Conservation (phyloP, 2,888 invertebrate species). For the Perithous albicinctus region DNA sequence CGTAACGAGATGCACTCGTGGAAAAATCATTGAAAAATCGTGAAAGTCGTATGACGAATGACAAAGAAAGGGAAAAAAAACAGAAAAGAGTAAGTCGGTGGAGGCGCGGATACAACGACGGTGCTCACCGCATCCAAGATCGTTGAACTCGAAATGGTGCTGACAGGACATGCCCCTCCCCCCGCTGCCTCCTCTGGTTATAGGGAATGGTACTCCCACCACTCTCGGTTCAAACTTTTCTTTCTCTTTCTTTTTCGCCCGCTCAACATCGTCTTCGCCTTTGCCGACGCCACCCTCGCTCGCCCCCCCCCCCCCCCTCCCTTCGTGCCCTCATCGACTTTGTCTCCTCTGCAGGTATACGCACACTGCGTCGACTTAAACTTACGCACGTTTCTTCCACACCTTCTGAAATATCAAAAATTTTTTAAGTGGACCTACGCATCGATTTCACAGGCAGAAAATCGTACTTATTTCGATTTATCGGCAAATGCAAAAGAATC, state of each 20-base stretch:
- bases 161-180: conserved; percentile 77
- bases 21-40: background rate
- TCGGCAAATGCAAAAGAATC: too few relatives aligned
- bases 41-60: background rate
- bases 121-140: conserved; percentile 79
- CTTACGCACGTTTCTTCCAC: conserved; percentile 43
- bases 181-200: conserved; percentile 65
- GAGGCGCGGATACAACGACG: conserved; percentile 66
- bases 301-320: background rate
- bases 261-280: conserved; percentile 33
- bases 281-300: conserved; percentile 11
- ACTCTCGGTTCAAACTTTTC: conserved; percentile 54
- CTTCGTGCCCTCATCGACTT: too few relatives aligned
- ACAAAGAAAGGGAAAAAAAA: conserved; percentile 6
- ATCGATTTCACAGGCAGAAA: too few relatives aligned
- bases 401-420: too few relatives aligned
- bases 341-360: conserved; percentile 13
- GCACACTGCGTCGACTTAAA: background rate
- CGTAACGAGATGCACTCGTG: background rate
- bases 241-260: conserved; percentile 44
- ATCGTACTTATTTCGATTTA: too few relatives aligned
- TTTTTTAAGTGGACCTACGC: too few relatives aligned
- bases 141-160: conserved; percentile 82
- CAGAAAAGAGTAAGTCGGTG: conserved; percentile 16
- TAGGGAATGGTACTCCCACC: conserved; percentile 69